These are phyloP conservation scores for Andrena camellia DNA, from an alignment of 2,888 invertebrate genomes.

Conservation along the genomic window DNA sequence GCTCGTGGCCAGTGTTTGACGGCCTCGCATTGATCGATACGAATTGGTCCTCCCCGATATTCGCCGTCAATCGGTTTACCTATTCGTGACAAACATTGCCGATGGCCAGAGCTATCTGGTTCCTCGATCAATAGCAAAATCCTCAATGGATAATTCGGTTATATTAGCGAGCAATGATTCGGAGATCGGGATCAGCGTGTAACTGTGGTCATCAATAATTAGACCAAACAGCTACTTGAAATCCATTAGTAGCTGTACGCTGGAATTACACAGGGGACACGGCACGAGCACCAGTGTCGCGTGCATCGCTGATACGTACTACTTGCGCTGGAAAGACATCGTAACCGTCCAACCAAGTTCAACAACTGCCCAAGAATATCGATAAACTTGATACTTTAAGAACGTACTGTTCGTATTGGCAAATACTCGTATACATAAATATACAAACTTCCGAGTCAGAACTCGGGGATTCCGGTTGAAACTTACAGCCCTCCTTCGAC, in stretches of 20 bases:
- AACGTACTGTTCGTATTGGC: too few species aligned
- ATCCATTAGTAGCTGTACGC: constrained; percentile 49
- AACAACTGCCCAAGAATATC: constrained; percentile 20
- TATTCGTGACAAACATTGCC: constrained; percentile 17
- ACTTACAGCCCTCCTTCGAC: constrained; percentile 50
- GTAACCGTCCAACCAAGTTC: not conserved
- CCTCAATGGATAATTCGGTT: constrained; percentile 14
- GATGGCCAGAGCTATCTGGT: not conserved
- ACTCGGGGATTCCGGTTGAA: constrained; percentile 2
- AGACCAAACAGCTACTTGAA: constrained; percentile 49
- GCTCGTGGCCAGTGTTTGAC: not conserved
- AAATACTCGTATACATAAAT: too few species aligned
- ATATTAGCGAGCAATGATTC: constrained; percentile 1
- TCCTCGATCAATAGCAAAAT: constrained; percentile 20
- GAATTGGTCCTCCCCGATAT: not conserved
- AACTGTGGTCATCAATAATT: constrained; percentile 39
- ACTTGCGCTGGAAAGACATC: not conserved
- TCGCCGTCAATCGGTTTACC: constrained; percentile 17
- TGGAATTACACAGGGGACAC: constrained; percentile 42
- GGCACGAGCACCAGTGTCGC: constrained; percentile 12
- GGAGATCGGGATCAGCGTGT: constrained; percentile 8
- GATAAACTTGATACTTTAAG: constrained; percentile 4
- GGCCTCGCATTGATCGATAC: not conserved
- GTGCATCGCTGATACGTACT: constrained; percentile 19
- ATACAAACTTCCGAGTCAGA: too few species aligned